phyloP scores from a whole-genome alignment of 2,888 invertebrate genomes.

The Xestia c-nigrum region DNA sequence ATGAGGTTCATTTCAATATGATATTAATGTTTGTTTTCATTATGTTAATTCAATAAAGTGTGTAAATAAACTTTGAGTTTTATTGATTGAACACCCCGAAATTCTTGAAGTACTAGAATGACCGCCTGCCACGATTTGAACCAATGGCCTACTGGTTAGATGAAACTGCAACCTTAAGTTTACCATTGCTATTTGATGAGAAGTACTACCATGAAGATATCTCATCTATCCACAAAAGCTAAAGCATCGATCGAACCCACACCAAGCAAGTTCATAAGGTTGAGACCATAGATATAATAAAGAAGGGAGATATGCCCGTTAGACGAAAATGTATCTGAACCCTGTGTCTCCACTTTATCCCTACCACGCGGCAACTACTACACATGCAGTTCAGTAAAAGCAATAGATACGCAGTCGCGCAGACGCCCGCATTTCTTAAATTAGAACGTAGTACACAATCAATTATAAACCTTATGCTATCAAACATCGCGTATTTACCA shows the following conservation, averaged over 20 bases:
- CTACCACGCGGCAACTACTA: no score
- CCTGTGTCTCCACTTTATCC: no score
- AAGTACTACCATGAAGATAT: background rate
- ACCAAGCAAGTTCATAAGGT: background rate
- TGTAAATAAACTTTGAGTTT: constrained; percentile 84
- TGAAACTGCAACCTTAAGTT: background rate
- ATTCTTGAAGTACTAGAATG: background rate
- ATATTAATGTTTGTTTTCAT: constrained; percentile 89
- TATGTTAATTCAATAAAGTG: constrained; percentile 91
- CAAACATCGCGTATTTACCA: no score
- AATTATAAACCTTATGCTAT: no score
- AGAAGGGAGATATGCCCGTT: no score
- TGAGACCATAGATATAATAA: background rate
- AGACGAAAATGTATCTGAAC: no score
- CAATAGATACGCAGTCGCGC: no score
- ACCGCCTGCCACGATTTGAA: background rate
- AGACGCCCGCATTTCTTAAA: no score
- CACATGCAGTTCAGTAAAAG: no score
- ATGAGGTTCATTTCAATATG: constrained; percentile 86
- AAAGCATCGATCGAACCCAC: background rate
- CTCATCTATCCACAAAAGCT: background rate
- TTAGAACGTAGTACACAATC: no score
- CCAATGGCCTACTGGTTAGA: background rate
- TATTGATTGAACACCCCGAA: constrained; percentile 30
- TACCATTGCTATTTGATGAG: background rate